These are phyloP conservation scores for Agriotes lineatus DNA, from an alignment of 2,888 invertebrate genomes.

Conservation along the genomic window DNA sequence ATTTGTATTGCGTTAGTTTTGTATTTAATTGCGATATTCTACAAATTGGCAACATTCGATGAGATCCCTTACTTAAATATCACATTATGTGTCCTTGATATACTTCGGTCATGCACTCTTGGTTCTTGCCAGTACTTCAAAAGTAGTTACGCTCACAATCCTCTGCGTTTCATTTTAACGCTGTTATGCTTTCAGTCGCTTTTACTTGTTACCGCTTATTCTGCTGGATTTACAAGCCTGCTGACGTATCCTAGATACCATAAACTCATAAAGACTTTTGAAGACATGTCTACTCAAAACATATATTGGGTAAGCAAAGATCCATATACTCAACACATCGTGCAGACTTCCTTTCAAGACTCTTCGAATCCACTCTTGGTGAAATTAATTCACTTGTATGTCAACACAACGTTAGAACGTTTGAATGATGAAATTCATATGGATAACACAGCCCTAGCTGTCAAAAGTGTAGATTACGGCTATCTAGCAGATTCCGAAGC, in stretches of 20 bases:
- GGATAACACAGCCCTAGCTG: too few species aligned
- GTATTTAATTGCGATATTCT: neutral
- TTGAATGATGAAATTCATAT: too few species aligned
- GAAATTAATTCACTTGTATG: too few species aligned
- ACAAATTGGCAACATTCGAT: neutral
- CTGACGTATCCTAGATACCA: conserved; percentile 22
- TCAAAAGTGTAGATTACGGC: too few species aligned
- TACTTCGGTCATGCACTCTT: neutral
- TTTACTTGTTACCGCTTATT: conserved; percentile 25
- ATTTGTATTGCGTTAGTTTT: neutral
- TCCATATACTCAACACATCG: too few species aligned
- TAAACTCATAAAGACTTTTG: conserved; percentile 17
- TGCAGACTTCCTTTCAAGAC: too few species aligned
- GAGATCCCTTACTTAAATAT: neutral
- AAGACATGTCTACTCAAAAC: conserved; percentile 46
- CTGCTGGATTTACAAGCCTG: conserved; percentile 27
- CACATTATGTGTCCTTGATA: neutral
- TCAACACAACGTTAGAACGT: too few species aligned
- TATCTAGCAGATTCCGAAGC: too few species aligned
- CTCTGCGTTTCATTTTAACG: conserved; percentile 2
- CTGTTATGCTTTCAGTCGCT: conserved; percentile 18
- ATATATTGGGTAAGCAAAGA: conserved; percentile 40
- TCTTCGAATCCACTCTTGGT: too few species aligned
- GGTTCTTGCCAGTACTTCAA: neutral
- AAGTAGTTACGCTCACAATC: neutral